phyloP scores from a whole-genome alignment of 2,113 vertebrate genomes.

The Charina bottae region DNA sequence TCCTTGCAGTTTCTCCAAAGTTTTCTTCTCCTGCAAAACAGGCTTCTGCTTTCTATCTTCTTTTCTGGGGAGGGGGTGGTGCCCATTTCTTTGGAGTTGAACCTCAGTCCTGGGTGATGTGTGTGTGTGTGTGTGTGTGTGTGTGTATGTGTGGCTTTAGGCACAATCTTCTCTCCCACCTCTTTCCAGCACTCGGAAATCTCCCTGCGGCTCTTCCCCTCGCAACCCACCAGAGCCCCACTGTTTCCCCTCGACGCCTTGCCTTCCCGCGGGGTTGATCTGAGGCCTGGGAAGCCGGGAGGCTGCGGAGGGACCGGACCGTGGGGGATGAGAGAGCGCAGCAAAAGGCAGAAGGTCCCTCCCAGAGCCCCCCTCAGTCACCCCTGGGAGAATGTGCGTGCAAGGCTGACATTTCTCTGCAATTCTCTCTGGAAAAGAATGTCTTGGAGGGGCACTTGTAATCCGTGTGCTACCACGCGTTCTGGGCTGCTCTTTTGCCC shows the following conservation, averaged over 20 bases:
- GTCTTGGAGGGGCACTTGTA: no score
- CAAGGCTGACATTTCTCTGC: background rate
- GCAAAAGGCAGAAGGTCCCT: background rate
- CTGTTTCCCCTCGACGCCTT: background rate
- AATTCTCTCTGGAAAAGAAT: background rate
- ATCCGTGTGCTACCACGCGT: fast-evolving
- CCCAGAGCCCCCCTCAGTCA: background rate
- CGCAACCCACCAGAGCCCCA: background rate
- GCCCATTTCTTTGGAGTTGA: background rate
- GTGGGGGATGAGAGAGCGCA: background rate
- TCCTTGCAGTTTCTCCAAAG: no score
- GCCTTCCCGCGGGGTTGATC: background rate
- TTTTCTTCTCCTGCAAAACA: no score
- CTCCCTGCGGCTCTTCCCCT: background rate
- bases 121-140: background rate
- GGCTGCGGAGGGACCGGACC: background rate
- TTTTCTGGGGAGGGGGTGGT: no score
- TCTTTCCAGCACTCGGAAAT: background rate
- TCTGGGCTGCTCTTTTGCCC: background rate
- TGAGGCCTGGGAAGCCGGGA: background rate
- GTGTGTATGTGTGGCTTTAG: background rate
- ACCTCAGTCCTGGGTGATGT: background rate
- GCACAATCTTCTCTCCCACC: background rate
- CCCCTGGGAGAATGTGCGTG: background rate
- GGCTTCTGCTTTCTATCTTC: no score